Evolutionary conservation across 1,140 invertebrate species (phyloP), one percentile per base, ranked within the genome.

Genomic region (Lasioglossum albipes): DNA sequence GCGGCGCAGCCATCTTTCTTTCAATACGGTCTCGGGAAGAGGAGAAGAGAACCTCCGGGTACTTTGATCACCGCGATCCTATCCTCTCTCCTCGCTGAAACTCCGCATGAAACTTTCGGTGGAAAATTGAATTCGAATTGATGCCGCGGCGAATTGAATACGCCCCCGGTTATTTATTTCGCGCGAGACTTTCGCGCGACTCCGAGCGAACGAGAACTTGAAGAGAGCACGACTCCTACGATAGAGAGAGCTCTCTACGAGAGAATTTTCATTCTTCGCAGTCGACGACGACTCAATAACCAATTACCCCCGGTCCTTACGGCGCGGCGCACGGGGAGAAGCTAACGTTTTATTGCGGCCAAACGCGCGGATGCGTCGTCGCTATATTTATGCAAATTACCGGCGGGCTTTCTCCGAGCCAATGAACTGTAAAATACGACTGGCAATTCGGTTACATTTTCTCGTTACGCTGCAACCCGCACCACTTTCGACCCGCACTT

Each of bases 351-450:
- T 79, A 87, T 79, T 79, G 76, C 59, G 41, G 61, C 52, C 10
- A 49, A 22, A 27, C 57, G n/a, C 3, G 2, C 52, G 52, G 70
- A 64, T 72, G 76, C 82, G 83, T 83, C 82, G 83, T 83, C 76
- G 61, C 78, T 79, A 87, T 91, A 87, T 89, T 90, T 89, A 91
- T 91, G 90, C 85, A 91, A 91, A 91, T 91, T 89, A 83, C 68
- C 75, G 83, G 59, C 62, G 41, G 68, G 71, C 81, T 85, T 78
- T 70, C 67, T 81, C 72, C 52, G 77, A 73, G 79, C 62, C 79
- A 84, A 83, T 83, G 88, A 89, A 88, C 81, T 86, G 86, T 89
- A 86, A 90, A 89, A 87, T 90, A 89, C 82, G 83, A 66, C 78
- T 78, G 81, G 84, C 78, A 87, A 90, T 86, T 83, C 75, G 85